Evolutionary conservation across 1,140 invertebrate genomes (phyloP).

Genomic region (Diorhabda elongata): DNA sequence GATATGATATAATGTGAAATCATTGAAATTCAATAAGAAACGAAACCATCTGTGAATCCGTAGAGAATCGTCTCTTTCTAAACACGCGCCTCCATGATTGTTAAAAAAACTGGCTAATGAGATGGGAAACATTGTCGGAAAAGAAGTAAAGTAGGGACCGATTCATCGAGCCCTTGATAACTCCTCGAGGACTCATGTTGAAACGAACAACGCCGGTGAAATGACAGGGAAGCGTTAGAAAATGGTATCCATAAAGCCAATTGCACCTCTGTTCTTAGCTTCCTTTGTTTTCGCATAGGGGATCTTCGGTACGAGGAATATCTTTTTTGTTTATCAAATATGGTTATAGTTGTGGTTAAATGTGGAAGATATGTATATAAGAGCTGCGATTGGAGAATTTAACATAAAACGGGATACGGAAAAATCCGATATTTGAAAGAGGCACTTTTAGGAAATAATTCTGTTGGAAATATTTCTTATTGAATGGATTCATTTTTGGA

Average conservation of each 20-base stretch:
- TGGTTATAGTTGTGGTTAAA: not conserved
- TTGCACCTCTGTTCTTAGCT: slow-evolving; percentile 25
- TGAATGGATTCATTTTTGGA: too few relatives aligned
- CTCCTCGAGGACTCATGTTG: slow-evolving; percentile 26
- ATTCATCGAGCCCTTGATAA: slow-evolving; percentile 23
- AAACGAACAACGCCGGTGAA: slow-evolving; percentile 19
- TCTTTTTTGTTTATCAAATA: slow-evolving; percentile 1
- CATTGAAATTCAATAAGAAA: too few relatives aligned
- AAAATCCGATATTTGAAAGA: not conserved
- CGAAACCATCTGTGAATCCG: too few relatives aligned
- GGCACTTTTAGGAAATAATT: too few relatives aligned
- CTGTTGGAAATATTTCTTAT: too few relatives aligned
- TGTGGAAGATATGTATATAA: not conserved
- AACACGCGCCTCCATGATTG: not conserved
- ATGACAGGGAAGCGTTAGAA: slow-evolving; percentile 5
- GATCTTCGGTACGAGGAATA: not conserved
- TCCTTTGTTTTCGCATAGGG: slow-evolving; percentile 7
- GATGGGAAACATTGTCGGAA: not conserved
- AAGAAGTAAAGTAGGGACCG: slow-evolving; percentile 14
- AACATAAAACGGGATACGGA: not conserved
- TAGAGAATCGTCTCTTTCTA: too few relatives aligned
- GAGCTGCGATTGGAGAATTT: not conserved
- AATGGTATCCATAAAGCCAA: slow-evolving; percentile 27
- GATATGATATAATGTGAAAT: too few relatives aligned
- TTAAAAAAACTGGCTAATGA: not conserved